A percentile compares a stretch with the other conserved stretches of the same genome.
These are phyloP conservation scores for Arbacia lixula DNA, from an alignment of 53 echinoderm and acorn worm genomes.

Conservation along the genomic window DNA sequence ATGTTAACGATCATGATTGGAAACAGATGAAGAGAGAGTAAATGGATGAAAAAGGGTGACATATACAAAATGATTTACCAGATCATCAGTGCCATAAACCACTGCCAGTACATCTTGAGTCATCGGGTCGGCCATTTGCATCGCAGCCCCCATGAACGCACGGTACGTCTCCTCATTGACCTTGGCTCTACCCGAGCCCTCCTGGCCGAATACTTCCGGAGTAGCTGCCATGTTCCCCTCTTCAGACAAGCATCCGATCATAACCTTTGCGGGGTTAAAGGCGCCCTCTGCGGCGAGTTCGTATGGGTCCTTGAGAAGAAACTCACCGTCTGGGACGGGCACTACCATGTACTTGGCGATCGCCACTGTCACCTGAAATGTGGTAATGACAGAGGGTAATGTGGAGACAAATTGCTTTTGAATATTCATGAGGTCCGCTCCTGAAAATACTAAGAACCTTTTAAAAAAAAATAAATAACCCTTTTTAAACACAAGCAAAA, in stretches of 20 bases:
- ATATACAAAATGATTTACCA: too few relatives aligned
- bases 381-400: too few relatives aligned
- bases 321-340: slow-evolving; percentile 30
- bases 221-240: slow-evolving; percentile 7
- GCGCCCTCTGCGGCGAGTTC: slow-evolving; percentile 26
- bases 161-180: slow-evolving; percentile 30
- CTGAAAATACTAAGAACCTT: too few relatives aligned
- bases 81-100: background rate
- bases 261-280: slow-evolving; percentile 23
- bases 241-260: slow-evolving; percentile 12
- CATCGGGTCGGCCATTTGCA: slow-evolving; percentile 20
- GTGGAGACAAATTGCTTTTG: too few relatives aligned
- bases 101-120: slow-evolving; percentile 4
- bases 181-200: background rate
- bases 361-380: background rate
- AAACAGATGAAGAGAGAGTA: too few relatives aligned
- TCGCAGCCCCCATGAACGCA: background rate
- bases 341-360: slow-evolving; percentile 13
- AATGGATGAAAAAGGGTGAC: too few relatives aligned
- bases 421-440: too few relatives aligned
- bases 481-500: too few relatives aligned
- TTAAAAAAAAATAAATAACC: too few relatives aligned
- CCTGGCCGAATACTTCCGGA: slow-evolving; percentile 13
- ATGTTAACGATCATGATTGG: too few relatives aligned
- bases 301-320: slow-evolving; percentile 1